Evolutionary conservation across 2,888 invertebrate species (phyloP).

Genomic region (Lamellibrachia satsuma): DNA sequence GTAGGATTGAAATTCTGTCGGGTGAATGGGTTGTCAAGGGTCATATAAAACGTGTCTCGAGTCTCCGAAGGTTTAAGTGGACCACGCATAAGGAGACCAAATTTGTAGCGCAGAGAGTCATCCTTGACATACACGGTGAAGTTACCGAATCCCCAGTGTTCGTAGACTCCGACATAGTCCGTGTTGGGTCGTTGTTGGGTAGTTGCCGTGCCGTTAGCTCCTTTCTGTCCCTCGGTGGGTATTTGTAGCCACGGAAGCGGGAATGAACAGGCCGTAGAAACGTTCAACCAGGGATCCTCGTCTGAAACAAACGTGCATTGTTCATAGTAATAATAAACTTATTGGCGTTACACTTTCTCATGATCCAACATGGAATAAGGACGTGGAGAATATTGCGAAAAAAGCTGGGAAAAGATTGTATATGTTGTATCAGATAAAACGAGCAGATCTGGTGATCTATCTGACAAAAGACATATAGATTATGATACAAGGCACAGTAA

Average conservation of each 20-base stretch:
- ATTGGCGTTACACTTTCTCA: not conserved
- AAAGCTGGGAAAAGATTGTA: too few species aligned
- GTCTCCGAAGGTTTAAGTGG: not conserved
- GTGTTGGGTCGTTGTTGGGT: not conserved
- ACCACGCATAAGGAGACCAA: conserved; percentile 24
- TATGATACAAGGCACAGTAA: too few species aligned
- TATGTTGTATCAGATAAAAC: too few species aligned
- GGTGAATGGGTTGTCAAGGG: conserved; percentile 20
- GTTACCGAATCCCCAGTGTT: conserved; percentile 53
- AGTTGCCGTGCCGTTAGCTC: not conserved
- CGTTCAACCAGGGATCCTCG: conserved; percentile 56
- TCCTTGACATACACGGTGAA: not conserved
- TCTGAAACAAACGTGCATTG: conserved; percentile 18
- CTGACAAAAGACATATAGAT: too few species aligned
- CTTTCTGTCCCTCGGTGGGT: not conserved
- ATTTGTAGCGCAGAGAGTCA: not conserved
- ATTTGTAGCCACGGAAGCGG: conserved; percentile 48
- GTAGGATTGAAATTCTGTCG: conserved; percentile 1
- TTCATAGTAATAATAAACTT: not conserved
- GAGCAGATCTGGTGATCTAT: too few species aligned
- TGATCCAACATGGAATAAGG: not conserved
- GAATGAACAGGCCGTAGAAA: conserved; percentile 53
- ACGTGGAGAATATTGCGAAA: too few species aligned
- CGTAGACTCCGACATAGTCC: conserved; percentile 45
- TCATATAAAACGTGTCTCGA: conserved; percentile 13